Percentiles rank a stretch among this genome's conserved stretches.
Conservation (phyloP, 2,113 vertebrate species). For the Pangasianodon gigas region DNA sequence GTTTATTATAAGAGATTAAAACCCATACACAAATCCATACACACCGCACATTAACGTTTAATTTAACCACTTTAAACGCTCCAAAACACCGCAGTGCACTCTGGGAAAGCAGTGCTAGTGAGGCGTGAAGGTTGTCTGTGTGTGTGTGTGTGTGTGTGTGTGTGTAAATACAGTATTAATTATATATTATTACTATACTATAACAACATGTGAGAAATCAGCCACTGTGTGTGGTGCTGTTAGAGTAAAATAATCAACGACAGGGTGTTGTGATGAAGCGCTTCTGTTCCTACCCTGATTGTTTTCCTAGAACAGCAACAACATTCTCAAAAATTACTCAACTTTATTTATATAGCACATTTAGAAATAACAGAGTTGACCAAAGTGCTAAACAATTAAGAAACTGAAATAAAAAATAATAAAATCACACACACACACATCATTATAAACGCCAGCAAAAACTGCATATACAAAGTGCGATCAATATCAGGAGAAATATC, state of each 20-base stretch:
- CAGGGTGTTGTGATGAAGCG: background rate
- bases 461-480: no score
- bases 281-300: background rate
- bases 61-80: background rate
- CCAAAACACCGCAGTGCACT: background rate
- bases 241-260: background rate
- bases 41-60: background rate
- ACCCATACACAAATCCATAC: background rate
- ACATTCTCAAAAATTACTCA: no score
- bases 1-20: background rate
- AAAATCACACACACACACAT: no score
- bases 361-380: no score
- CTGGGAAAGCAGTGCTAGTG: background rate
- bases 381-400: no score
- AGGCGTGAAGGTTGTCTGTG: background rate
- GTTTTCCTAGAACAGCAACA: background rate
- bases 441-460: no score
- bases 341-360: no score
- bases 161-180: background rate
- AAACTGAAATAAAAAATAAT: no score
- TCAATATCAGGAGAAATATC: no score
- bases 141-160: background rate
- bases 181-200: background rate
- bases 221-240: background rate
- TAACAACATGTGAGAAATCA: background rate